Evolutionary conservation across 1,140 invertebrate species (phyloP), one percentile per base, ranked within the genome.

Genomic region (Lasioglossum baleicum): DNA sequence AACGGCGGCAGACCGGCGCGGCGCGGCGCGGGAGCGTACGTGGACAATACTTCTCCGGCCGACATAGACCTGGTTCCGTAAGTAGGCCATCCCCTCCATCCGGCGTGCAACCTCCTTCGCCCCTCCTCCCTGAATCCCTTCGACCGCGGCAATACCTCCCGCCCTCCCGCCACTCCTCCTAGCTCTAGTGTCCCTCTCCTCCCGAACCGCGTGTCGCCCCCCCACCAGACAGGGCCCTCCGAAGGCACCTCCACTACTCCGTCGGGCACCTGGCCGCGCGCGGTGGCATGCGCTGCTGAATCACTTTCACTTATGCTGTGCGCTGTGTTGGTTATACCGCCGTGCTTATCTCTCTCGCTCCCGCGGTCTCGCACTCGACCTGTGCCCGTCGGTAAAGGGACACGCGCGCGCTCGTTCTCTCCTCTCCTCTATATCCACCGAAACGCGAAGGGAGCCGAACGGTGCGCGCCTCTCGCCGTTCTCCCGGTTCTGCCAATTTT

Each of bases 11-110:
- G 70, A 77, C 68, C 79, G 80, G 74, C 80, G 76, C 81, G 71
- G 74, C 74, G 78, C 79, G 80, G 74, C 80, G 76, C 81, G 71
- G 74, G 75, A 80, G 78, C 51, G 63, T 35, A 69, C 72, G 63
- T 84, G 88, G 92, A 92, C 92, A 93, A 93, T 92, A 92, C 87
- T 93, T 93, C 83, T 91, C 77, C 92, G 81, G 91, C 92, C 92
- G 91, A 93, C 92, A 93, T 92, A 92, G 92, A 93, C 92, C 92
- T 93, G 93, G 92, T 93, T 94, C 92, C 89, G 95, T 96, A 95
- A 96, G 95, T 96, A 94, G 95, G 95, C 93, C 94, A 94, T 92
- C 93, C 93, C 93, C 91, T 88, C 93, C 88, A 90, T 88, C 90
- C 92, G 61, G 74, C 81, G 68, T 74, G 85, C 86, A 84, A 84